phyloP scores from a whole-genome alignment of 2,113 vertebrate genomes.

The Zosterops japonicus region DNA sequence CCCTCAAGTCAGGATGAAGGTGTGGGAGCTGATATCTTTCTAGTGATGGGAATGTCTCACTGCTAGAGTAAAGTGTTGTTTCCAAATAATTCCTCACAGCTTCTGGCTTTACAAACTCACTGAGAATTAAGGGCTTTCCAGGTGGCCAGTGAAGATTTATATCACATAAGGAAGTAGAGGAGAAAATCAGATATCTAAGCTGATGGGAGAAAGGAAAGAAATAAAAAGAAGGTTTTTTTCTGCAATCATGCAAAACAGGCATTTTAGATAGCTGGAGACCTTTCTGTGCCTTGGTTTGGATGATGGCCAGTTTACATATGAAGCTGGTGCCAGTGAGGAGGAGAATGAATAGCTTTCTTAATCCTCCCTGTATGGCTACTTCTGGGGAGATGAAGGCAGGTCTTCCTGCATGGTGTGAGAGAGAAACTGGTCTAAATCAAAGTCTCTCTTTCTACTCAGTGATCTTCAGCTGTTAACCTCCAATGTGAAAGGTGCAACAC shows the following conservation, averaged over 20 bases:
- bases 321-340: background rate
- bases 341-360: background rate
- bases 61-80: background rate
- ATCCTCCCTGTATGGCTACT: background rate
- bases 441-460: background rate
- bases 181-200: background rate
- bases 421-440: conserved; percentile 6
- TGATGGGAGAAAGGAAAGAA: background rate
- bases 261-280: background rate
- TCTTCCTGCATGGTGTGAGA: background rate
- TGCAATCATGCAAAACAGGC: background rate
- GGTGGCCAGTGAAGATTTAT: background rate
- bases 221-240: background rate
- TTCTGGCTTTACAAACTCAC: background rate
- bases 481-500: conserved; percentile 6
- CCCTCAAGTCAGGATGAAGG: background rate
- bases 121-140: background rate
- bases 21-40: background rate
- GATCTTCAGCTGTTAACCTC: background rate
- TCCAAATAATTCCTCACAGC: background rate
- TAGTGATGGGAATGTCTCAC: background rate
- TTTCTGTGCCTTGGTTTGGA: background rate
- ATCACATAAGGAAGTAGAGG: background rate
- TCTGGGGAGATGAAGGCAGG: background rate
- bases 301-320: background rate